phyloP scores from a whole-genome alignment of 2,113 vertebrate species.

The Okapia johnstoni region DNA sequence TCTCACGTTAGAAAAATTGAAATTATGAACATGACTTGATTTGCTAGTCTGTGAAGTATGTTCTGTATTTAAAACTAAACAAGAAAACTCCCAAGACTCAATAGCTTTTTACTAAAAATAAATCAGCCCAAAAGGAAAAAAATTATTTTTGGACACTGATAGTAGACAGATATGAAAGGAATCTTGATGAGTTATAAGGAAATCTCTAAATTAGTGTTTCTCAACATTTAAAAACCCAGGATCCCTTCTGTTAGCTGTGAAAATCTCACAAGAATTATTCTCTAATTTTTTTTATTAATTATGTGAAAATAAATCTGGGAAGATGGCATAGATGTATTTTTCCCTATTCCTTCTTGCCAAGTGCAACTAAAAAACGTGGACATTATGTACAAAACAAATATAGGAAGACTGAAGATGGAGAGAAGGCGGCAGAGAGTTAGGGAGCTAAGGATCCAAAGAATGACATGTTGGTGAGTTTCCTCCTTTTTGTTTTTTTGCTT shows the following conservation, averaged over 20 bases:
- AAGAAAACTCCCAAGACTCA: neutral
- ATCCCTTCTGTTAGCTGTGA: neutral
- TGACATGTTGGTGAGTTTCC: neutral
- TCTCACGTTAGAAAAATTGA: conserved; percentile 1
- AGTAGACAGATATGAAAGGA: neutral
- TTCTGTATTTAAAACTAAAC: conserved; percentile 11
- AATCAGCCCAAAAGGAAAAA: neutral
- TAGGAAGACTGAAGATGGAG: neutral
- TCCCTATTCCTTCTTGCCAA: neutral
- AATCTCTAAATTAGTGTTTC: neutral
- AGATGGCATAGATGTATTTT: neutral
- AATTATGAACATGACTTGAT: conserved; percentile 3
- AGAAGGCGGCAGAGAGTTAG: neutral
- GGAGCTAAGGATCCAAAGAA: neutral
- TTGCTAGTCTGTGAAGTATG: neutral
- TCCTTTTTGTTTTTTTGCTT: neutral
- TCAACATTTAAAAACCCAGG: neutral
- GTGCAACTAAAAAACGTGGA: neutral
- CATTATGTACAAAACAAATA: neutral
- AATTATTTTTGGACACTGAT: neutral
- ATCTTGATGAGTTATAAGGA: neutral
- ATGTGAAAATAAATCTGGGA: neutral
- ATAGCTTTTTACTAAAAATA: neutral
- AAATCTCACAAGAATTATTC: neutral
- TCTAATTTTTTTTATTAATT: neutral